Conservation (phyloP, 2,888 invertebrate species). For the Allygus modestus region DNA sequence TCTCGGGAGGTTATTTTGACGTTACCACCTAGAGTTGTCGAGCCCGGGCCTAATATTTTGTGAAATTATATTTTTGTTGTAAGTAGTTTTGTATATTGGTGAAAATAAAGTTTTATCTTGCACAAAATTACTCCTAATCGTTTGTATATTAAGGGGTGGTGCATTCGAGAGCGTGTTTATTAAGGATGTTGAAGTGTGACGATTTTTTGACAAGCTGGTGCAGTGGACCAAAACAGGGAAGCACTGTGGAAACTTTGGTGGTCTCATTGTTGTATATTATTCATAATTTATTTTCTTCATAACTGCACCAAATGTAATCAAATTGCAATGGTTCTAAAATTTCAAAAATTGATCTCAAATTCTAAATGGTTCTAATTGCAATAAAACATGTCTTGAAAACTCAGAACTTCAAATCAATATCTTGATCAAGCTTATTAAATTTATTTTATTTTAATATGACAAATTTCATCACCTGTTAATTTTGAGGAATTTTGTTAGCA, state of each 20-base stretch:
- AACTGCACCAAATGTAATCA: too few relatives aligned
- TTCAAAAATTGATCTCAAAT: not conserved
- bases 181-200: slow-evolving; percentile 38
- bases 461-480: too few relatives aligned
- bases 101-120: slow-evolving; percentile 37
- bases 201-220: slow-evolving; percentile 57
- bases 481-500: too few relatives aligned
- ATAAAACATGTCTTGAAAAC: too few relatives aligned
- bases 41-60: slow-evolving; percentile 56
- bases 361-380: too few relatives aligned
- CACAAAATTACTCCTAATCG: slow-evolving; percentile 49
- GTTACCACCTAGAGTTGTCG: slow-evolving; percentile 50
- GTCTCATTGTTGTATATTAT: not conserved
- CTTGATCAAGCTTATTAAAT: too few relatives aligned
- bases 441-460: too few relatives aligned
- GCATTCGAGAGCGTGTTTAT: slow-evolving; percentile 47
- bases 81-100: slow-evolving; percentile 54
- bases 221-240: slow-evolving; percentile 58
- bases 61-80: slow-evolving; percentile 56
- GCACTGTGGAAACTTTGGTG: slow-evolving; percentile 56
- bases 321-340: not conserved
- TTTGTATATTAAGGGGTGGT: slow-evolving; percentile 53
- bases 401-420: too few relatives aligned
- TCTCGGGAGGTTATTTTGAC: slow-evolving; percentile 10
- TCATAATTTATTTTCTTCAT: too few relatives aligned